Evolutionary conservation across 2,113 vertebrate genomes (phyloP).

Genomic region (Notechis scutatus): DNA sequence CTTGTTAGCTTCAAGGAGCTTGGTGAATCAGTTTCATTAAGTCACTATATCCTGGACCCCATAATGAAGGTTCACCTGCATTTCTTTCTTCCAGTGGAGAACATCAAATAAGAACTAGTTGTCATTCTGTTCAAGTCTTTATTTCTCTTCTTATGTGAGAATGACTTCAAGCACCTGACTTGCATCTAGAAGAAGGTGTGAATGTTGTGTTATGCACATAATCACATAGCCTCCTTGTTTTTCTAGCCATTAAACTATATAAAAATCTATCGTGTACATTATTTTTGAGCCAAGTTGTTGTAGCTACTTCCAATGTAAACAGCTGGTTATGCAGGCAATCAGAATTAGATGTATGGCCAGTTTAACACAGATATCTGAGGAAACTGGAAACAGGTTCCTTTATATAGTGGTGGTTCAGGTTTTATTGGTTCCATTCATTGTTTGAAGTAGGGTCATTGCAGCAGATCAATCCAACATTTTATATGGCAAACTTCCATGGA

Average conservation of each 20-base stretch:
- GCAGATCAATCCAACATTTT: not conserved
- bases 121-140: not conserved
- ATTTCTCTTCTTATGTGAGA: not conserved
- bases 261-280: not conserved
- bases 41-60: not conserved
- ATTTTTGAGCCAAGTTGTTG: not conserved
- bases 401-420: not conserved
- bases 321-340: not conserved
- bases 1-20: not conserved
- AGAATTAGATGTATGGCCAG: not conserved
- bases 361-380: not conserved
- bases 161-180: not conserved
- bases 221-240: not conserved
- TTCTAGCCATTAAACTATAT: not conserved
- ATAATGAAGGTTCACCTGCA: not conserved
- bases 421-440: not conserved
- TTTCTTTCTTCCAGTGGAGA: not conserved
- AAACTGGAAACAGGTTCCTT: not conserved
- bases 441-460: not conserved
- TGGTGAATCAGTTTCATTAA: not conserved
- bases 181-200: not conserved
- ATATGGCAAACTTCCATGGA: not conserved
- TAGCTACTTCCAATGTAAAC: no score
- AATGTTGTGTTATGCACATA: not conserved
- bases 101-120: not conserved